phyloP scores from a whole-genome alignment of 2,797 vertebrate species.

The Choloepus didactylus region DNA sequence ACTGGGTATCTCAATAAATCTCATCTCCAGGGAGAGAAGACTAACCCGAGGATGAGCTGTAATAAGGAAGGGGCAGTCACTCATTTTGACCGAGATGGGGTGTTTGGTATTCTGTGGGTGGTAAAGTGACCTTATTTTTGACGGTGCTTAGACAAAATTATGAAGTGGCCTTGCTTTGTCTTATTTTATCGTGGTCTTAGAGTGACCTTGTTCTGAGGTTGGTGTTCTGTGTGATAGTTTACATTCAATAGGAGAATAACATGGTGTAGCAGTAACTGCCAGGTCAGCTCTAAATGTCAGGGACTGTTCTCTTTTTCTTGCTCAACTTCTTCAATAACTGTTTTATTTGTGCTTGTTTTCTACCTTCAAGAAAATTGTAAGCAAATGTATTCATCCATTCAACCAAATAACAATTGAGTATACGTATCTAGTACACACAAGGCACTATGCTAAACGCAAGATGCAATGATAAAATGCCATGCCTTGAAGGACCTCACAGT shows the following conservation, averaged over 20 bases:
- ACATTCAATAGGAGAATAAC: neutral
- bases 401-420: neutral
- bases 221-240: neutral
- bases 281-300: neutral
- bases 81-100: neutral
- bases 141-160: constrained; percentile 51
- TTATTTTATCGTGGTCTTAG: neutral
- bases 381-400: neutral
- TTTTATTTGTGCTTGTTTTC: neutral
- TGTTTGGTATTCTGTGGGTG: neutral
- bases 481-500: neutral
- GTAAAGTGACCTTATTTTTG: constrained; percentile 45
- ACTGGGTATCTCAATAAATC: neutral
- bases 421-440: neutral
- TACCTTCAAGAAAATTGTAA: neutral
- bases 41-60: neutral
- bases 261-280: neutral
- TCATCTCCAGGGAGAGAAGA: neutral
- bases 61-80: neutral
- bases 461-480: neutral
- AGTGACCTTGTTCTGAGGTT: constrained; percentile 1
- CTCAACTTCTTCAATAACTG: neutral
- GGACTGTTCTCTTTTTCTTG: neutral
- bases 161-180: constrained; percentile 30
- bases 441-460: neutral